Conservation (phyloP, 2,888 invertebrate genomes). For the Drosophila gaucha region DNA sequence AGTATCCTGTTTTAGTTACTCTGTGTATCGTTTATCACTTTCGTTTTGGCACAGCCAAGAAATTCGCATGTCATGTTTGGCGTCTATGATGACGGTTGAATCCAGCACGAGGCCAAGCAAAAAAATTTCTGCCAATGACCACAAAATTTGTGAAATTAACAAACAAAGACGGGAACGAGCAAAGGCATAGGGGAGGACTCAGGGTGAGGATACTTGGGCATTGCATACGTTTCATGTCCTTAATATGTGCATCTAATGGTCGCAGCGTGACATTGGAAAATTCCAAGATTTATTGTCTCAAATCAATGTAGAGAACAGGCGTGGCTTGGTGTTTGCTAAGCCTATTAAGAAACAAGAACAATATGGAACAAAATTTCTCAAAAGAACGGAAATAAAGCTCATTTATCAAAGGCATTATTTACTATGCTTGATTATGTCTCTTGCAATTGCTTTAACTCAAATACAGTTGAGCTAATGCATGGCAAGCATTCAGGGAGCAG, state of each 20-base stretch:
- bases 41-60: conserved; percentile 52
- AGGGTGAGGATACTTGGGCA: background rate
- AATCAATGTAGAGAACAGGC: conserved; percentile 21
- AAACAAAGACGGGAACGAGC: conserved; percentile 7
- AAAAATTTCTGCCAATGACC: conserved; percentile 48
- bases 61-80: conserved; percentile 63
- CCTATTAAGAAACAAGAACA: conserved; percentile 11
- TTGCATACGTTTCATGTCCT: conserved; percentile 40
- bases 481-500: conserved; percentile 14
- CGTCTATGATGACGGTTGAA: conserved; percentile 28
- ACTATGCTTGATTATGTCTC: background rate
- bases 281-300: conserved; percentile 21
- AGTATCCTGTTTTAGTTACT: conserved; percentile 28
- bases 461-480: background rate
- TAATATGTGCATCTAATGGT: conserved; percentile 52
- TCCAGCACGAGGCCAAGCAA: conserved; percentile 11
- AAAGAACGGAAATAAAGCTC: background rate
- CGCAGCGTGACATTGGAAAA: conserved; percentile 35
- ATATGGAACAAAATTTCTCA: background rate
- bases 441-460: background rate
- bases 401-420: conserved; percentile 7
- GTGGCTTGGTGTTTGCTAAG: conserved; percentile 7
- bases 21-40: conserved; percentile 75
- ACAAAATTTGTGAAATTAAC: conserved; percentile 49
- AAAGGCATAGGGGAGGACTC: background rate